These are phyloP conservation scores for Cataglyphis altisquamis DNA, from an alignment of 2,888 invertebrate genomes.

Conservation along the genomic window DNA sequence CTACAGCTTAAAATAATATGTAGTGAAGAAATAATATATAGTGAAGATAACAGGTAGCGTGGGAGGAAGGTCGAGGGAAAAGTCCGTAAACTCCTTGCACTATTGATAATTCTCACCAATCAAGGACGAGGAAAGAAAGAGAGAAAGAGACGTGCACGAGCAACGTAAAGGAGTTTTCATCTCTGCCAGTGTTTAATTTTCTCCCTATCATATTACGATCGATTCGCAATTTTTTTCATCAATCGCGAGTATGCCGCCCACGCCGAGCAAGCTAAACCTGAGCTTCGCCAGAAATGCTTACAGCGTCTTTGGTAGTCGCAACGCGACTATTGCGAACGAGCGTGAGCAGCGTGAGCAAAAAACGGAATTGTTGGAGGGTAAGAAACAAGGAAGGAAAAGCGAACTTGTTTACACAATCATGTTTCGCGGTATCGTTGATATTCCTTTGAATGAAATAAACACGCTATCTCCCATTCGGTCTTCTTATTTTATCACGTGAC, in stretches of 20 bases:
- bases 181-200: background rate
- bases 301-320: slow-evolving; percentile 84
- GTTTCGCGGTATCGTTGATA: background rate
- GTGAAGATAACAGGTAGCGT: slow-evolving; percentile 36
- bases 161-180: background rate
- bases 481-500: slow-evolving; percentile 5
- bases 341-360: slow-evolving; percentile 84
- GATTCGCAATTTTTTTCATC: background rate
- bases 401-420: background rate
- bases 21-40: slow-evolving; percentile 32
- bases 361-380: slow-evolving; percentile 86
- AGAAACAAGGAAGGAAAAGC: slow-evolving; percentile 61
- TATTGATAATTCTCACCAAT: background rate
- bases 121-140: slow-evolving; percentile 53
- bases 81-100: background rate
- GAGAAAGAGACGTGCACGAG: background rate
- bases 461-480: too few relatives aligned
- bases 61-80: slow-evolving; percentile 29
- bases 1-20: slow-evolving; percentile 64
- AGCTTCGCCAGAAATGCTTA: slow-evolving; percentile 86
- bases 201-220: background rate
- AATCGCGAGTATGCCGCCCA: slow-evolving; percentile 82
- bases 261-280: slow-evolving; percentile 85
- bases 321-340: slow-evolving; percentile 77
- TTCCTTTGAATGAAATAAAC: background rate